These are phyloP conservation scores for Leuciscus waleckii DNA, from an alignment of 2,797 vertebrate genomes.

Conservation along the genomic window DNA sequence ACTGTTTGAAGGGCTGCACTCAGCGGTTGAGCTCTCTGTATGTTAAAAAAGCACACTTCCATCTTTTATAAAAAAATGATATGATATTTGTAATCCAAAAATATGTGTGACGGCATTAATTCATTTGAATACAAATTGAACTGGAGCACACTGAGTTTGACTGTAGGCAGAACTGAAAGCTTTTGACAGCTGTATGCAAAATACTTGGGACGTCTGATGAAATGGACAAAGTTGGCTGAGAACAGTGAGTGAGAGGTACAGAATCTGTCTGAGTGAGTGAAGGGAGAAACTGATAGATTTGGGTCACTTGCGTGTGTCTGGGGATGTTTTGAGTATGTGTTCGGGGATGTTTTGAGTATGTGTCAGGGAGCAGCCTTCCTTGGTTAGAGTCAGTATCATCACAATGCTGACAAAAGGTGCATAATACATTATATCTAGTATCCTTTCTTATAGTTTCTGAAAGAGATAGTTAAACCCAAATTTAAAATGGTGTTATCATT, in stretches of 20 bases:
- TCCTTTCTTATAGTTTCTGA: not conserved
- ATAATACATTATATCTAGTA: not conserved
- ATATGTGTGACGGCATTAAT: constrained; percentile 58
- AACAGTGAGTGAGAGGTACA: constrained; percentile 40
- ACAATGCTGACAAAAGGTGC: constrained; percentile 16
- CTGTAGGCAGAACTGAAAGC: constrained; percentile 49
- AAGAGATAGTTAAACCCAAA: not conserved
- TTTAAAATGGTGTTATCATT: not conserved
- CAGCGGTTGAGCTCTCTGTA: constrained; percentile 24
- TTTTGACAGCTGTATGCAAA: constrained; percentile 52
- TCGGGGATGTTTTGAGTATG: constrained; percentile 34
- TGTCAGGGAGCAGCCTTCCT: constrained; percentile 19
- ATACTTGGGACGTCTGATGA: constrained; percentile 46
- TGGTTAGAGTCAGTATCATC: constrained; percentile 9
- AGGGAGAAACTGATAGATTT: constrained; percentile 50
- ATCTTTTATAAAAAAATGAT: constrained; percentile 32
- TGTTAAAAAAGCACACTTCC: constrained; percentile 36
- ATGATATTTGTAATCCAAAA: constrained; percentile 58
- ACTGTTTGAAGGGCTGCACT: constrained; percentile 28
- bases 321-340: constrained; percentile 35
- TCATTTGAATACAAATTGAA: constrained; percentile 62
- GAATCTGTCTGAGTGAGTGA: constrained; percentile 41
- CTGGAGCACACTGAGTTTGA: constrained; percentile 44
- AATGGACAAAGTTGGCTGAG: constrained; percentile 49
- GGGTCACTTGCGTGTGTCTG: constrained; percentile 45